Base-by-base conservation (phyloP, 2,888 invertebrate genomes). In the Acrocyrtus sp. region DNA sequence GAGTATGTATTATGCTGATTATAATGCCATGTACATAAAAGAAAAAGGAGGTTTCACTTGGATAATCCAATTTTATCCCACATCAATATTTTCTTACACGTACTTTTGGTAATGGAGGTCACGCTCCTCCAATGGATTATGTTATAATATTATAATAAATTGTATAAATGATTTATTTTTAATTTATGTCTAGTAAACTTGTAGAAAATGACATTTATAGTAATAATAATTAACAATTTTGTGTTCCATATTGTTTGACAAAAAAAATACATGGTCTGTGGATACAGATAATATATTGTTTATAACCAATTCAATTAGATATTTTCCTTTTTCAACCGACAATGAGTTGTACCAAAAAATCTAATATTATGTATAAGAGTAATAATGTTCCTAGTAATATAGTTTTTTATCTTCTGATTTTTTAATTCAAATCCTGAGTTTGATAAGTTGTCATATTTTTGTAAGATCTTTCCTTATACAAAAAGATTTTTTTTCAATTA, bases 361-460 rank as follows among this genome's bases (percentile, higher is more conserved):
- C 54, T 54, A 60, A n/a, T 26, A 41, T 47, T 47, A 24, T 5
- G 29, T 48, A 54, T 53, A 54, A 47, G 43, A 63, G 54, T 43
- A n/a, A n/a, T n/a, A n/a, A n/a, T n/a, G n/a, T n/a, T 45, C n/a
- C 63, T 50, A 41, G 50, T 67, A 22, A 61, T 60, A 69, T 56
- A 47, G 24, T 61, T n/a, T n/a, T 61, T 68, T 48, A 22, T 15
- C 22, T 27, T 61, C 21, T 45, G 48, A 50, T 65, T 58, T 69
- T n/a, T 68, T 41, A 63, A 69, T 61, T 39, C 54, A 61, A 69
- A 69, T 69, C 69, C 69, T 69, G 69, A 69, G 69, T 69, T 67
- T 69, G 61, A 62, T 69, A 69, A 69, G 61, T 61, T 69, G 61
- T 69, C 68, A 45, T 61, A 69, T 62, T 47, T 51, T 60, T 62